Base-by-base conservation (phyloP, 1,140 invertebrate species). In the Protaetia brevitarsis region DNA sequence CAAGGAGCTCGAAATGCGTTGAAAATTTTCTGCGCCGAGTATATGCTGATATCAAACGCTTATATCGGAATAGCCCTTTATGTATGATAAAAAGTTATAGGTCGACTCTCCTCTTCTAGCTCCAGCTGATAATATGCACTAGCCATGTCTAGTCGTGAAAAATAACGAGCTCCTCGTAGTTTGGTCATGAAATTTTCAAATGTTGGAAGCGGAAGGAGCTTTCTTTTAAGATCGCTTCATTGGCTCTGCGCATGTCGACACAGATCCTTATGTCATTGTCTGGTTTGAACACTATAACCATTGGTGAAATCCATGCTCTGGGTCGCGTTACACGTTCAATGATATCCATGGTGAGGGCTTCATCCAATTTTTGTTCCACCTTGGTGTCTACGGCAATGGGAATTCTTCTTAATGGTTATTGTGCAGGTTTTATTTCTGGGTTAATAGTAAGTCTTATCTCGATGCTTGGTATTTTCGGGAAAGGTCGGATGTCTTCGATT, bases 101-200 rank as follows among this genome's bases (percentile, higher is more conserved):
- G 31, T 34, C 72, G 30, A 28, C 65, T 68, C 11, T 67, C 58
- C 23, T 67, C 72, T 41, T 73, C 66, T 3, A 78, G 41, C 66
- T 77, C 76, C 10, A 78, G 10, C 57, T 75, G 72, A 64, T 75
- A 66, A 45, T 70, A 75, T 8, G 71, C 74, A 23, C 69, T 63
- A 60, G 67, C 69, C 0, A 76, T 21, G 45, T 76, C 72, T 7
- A 75, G 36, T 51, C 68, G 21, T 13, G 76, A 72, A 65, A 71
- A 74, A 71, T 31, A 58, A 11, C 31, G n/a, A 21, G 62, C 62
- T 11, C 51, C 61, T 34, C 57, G 66, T 19, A 75, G 31, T 29
- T 68, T 72, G 2, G 68, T 63, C 64, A 74, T 62, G 16, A 75
- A 66, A 8, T 45, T 51, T 13, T 74, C 72, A 45, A 74, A 69